Percentiles rank a stretch among this genome's conserved stretches.
phyloP scores from a whole-genome alignment of 35 echinoderm and acorn worm genomes.

The Diadema setosum region DNA sequence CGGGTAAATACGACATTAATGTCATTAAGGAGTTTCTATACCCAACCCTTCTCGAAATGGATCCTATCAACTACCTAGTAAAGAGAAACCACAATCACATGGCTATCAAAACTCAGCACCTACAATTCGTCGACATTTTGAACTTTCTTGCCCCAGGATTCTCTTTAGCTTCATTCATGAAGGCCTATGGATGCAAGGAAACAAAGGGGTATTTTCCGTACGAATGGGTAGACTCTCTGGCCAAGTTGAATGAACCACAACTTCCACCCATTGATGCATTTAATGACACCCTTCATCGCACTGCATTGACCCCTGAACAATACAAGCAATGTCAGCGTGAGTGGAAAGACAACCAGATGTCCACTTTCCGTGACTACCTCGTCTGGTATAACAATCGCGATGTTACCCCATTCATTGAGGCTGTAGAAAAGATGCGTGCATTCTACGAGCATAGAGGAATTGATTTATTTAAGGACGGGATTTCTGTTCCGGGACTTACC shows the following conservation, averaged over 20 bases:
- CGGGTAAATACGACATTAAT: too few species aligned
- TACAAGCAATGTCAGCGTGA: not conserved
- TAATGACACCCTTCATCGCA: not conserved
- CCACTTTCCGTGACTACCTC: not conserved
- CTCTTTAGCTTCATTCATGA: conserved; percentile 3
- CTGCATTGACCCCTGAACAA: not conserved
- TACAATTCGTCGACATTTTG: conserved; percentile 10
- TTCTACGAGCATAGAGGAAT: not conserved
- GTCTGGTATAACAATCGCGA: conserved; percentile 55
- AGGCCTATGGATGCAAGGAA: not conserved
- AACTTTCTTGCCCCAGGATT: conserved; percentile 35
- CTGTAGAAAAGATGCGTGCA: conserved; percentile 21
- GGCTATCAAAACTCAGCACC: not conserved
- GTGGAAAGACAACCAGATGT: not conserved
- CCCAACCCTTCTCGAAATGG: too few species aligned
- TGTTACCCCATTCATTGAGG: conserved; percentile 18
- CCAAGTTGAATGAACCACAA: not conserved
- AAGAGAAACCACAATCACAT: not conserved
- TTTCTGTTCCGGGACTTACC: conserved; percentile 53
- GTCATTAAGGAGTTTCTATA: too few species aligned
- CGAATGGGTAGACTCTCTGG: not conserved
- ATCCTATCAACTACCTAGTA: not conserved
- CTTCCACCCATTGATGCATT: conserved; percentile 14
- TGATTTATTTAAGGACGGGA: conserved; percentile 13
- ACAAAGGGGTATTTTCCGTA: conserved; percentile 1